Evolutionary conservation across 2,797 vertebrate genomes (phyloP), one percentile per base, ranked within the genome.

Genomic region (Myioborus miniatus): DNA sequence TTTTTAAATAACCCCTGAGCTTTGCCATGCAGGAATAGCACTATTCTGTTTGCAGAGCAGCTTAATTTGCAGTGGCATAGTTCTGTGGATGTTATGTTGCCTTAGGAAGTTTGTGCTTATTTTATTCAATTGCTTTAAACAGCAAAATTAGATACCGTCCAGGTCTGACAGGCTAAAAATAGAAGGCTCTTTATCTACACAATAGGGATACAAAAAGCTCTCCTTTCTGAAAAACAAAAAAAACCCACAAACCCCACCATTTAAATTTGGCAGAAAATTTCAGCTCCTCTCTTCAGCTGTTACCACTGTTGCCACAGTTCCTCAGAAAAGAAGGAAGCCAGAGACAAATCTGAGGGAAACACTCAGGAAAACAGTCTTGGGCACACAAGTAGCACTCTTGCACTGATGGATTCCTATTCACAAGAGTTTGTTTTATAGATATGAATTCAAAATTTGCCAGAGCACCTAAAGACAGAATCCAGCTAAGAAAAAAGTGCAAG

Each of bases 91-190:
- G 34, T 52, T 65, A 76, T 64, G 62, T 62, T 32, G 75, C 89
- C 84, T 89, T 58, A 79, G 52, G 60, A 96, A 77, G 56, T 49
- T 83, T 87, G 72, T 22, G n/a, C 53, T 95, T 87, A 76, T 68
- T 95, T 88, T 4, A 4, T 80, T 39, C 49, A n/a, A 93, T 62
- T 91, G 43, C 52, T 91, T 79, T 89, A 74, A 92, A 87, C 27
- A 67, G 81, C 49, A 95, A 91, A 96, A 94, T 89, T 92, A 93
- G 86, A 95, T 64, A 67, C 52, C 82, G 64, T 62, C 86, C 77
- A 94, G 76, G 75, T 94, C 71, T 88, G 70, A 94, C 37, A 82
- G 12, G 53, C 81, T 94, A 83, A 92, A 94, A 96, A 76, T 68
- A 67, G 12, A 83, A 96, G 43, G 58, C 41, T 58, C 36, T 76